Base-by-base conservation (phyloP, 2,797 vertebrate species). In the Girardinus metallicus region DNA sequence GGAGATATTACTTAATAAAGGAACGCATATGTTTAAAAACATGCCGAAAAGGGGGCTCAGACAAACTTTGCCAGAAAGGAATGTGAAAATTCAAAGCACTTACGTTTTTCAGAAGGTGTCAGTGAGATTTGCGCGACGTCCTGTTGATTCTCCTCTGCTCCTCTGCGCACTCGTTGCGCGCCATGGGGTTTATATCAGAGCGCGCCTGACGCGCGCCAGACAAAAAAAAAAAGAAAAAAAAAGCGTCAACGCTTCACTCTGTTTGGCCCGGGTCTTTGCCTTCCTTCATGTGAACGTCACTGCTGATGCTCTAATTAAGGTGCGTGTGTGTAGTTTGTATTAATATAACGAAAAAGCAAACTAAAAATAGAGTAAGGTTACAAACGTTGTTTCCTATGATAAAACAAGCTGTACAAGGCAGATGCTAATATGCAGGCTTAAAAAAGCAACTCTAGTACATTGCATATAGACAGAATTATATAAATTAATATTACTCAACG, bases 251-350 rank as follows among this genome's bases (percentile, higher is more conserved):
- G 92, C 80, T 75, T 86, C 88, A 79, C 83, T 79, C 75, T 81
- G 80, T 77, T 90, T 66, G 84, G 83, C 87, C 66, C 85, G 79
- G 83, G 88, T 91, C 86, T 88, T 66, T 83, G 88, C 78, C 79
- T 85, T 81, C 87, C 85, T 89, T 80, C 81, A 34, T 18, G 86
- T 79, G 75, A 75, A 91, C 95, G 95, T 95, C 95, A 96, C 86
- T 39, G 76, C 74, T 90, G 91, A 91, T 89, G 90, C 89, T 86
- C 84, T 94, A 89, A 90, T 85, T 79, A 82, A 72, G 31, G 66
- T 80, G 71, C 64, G 60, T 73, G 15, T 43, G 49, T 64, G 66
- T 76, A 34, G 57, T 29, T 21, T 7, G 51, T 57, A 49, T 15
- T 29, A 60, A 57, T 76, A 49, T 0, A 80, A 84, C 5, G 78